Conservation (phyloP, 2,797 vertebrate species). For the Sebastes vulpes region DNA sequence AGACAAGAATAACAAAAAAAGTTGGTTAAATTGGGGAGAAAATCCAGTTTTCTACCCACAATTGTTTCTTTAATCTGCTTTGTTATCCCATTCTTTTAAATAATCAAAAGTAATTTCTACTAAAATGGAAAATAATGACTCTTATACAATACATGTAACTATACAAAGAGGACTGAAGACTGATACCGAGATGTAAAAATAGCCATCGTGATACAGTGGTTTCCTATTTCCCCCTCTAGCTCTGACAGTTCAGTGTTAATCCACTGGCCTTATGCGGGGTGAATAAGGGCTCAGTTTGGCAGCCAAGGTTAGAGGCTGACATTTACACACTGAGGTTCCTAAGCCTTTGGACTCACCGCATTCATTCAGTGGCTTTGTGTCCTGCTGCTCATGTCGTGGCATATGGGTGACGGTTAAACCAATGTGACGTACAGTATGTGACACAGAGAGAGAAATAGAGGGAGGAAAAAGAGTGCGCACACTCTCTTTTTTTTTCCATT, state of each 20-base stretch:
- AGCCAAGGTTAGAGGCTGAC: conserved; percentile 48
- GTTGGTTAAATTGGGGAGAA: neutral
- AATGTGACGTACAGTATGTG: conserved; percentile 10
- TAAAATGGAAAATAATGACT: neutral
- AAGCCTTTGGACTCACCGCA: conserved; percentile 45
- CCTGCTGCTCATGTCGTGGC: conserved; percentile 32
- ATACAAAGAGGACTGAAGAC: neutral
- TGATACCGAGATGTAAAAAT: neutral
- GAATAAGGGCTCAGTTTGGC: conserved; percentile 30
- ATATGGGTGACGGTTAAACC: conserved; percentile 22
- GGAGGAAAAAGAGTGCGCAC: neutral
- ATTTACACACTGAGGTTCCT: conserved; percentile 42
- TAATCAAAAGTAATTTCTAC: neutral
- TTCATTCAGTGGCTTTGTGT: conserved; percentile 33
- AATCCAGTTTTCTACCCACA: neutral
- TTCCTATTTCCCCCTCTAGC: neutral
- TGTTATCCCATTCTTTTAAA: neutral
- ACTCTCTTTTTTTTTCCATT: neutral
- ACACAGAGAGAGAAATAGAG: conserved; percentile 7
- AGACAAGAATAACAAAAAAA: neutral
- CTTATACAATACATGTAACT: neutral
- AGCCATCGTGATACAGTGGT: neutral
- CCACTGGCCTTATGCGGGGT: conserved; percentile 8
- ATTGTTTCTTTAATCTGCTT: neutral
- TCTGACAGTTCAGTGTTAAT: conserved; percentile 23